Evolutionary conservation across 2,888 invertebrate genomes (phyloP).

Genomic region (Eumacrocentrus americanus): DNA sequence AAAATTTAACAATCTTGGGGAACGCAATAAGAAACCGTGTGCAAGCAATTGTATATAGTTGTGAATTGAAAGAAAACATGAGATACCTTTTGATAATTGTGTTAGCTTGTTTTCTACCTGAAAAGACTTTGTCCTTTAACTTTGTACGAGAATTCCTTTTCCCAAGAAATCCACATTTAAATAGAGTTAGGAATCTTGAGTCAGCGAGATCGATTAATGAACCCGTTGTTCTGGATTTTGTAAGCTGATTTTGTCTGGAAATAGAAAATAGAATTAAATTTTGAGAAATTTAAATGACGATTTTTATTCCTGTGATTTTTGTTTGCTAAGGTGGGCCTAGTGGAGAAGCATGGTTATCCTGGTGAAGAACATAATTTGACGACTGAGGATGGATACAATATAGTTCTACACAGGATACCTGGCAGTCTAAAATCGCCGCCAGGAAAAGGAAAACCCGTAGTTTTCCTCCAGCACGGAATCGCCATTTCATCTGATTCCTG

Average conservation of each 20-base stretch:
- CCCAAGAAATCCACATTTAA: constrained; percentile 10
- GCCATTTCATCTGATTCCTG: constrained; percentile 50
- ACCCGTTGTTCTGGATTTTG: constrained; percentile 15
- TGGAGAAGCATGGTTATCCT: constrained; percentile 45
- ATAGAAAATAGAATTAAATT: not conserved
- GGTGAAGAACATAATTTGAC: constrained; percentile 49
- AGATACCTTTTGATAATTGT: not conserved
- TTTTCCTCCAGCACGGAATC: constrained; percentile 44
- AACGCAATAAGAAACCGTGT: too few species aligned
- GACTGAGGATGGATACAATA: constrained; percentile 50
- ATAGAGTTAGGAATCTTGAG: constrained; percentile 3
- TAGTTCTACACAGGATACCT: not conserved
- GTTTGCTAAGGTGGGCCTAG: constrained; percentile 41
- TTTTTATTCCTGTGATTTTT: too few species aligned
- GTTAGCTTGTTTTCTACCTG: not conserved
- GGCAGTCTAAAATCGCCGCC: not conserved
- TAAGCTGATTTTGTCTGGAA: constrained; percentile 1
- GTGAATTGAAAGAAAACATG: too few species aligned
- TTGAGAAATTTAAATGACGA: too few species aligned
- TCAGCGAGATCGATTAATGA: not conserved
- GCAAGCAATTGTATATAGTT: too few species aligned
- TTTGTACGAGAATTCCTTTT: constrained; percentile 18
- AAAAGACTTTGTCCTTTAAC: not conserved
- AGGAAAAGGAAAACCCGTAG: not conserved
- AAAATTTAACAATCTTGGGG: too few species aligned